phyloP scores from a whole-genome alignment of 2,797 vertebrate species.

The Luscinia megarhynchos region DNA sequence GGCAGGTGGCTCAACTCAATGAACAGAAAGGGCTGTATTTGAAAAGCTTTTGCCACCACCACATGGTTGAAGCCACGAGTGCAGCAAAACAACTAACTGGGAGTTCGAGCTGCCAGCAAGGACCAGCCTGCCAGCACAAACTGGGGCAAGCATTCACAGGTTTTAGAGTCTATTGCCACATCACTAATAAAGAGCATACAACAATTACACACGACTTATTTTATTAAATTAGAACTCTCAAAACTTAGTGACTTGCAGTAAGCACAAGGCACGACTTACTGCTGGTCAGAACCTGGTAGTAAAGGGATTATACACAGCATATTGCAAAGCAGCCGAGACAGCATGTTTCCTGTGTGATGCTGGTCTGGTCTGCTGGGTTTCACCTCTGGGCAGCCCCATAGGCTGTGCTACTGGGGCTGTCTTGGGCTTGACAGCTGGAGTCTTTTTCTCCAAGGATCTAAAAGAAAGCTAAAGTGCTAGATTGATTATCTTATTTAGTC shows the following conservation, averaged over 20 bases:
- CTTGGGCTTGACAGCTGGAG: background rate
- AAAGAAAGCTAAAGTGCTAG: background rate
- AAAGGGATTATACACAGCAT: background rate
- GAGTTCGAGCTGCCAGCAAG: background rate
- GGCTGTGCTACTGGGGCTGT: background rate
- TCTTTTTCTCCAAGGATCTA: background rate
- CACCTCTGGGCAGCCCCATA: background rate
- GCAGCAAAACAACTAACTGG: background rate
- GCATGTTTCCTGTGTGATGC: background rate
- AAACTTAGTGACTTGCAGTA: background rate
- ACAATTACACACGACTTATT: background rate
- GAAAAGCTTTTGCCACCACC: conserved; percentile 66
- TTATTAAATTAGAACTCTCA: conserved; percentile 35
- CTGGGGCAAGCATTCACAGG: accelerated
- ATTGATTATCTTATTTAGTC: background rate
- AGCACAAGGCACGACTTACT: background rate
- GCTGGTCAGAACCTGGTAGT: background rate
- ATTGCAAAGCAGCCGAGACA: background rate
- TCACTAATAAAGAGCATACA: background rate
- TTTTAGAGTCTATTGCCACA: background rate
- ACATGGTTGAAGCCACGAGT: conserved; percentile 26
- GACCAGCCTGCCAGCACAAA: background rate
- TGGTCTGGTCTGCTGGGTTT: background rate
- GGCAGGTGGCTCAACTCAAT: background rate
- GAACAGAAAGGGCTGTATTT: background rate